Evolutionary conservation across 2,888 invertebrate species (phyloP).

Genomic region (Hedya salicella): DNA sequence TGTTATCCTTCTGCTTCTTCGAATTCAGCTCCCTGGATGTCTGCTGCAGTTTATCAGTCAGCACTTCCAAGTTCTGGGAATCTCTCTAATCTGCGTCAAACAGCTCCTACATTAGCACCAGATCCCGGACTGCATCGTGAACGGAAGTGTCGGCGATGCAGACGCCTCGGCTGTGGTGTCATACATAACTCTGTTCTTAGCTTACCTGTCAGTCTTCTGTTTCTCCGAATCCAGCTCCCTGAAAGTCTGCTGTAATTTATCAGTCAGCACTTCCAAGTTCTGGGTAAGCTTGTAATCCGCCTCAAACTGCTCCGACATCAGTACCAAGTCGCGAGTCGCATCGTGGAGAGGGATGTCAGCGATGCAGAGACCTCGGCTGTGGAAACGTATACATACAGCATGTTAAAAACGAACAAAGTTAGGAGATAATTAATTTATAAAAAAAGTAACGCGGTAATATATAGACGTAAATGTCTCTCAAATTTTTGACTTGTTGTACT

Average conservation of each 20-base stretch:
- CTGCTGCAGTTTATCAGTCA: slow-evolving; percentile 97
- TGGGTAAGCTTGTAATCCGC: slow-evolving; percentile 98
- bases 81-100: slow-evolving; percentile 98
- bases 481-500: no score
- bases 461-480: no score
- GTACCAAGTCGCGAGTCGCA: slow-evolving; percentile 96
- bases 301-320: slow-evolving; percentile 98
- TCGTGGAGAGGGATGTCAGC: slow-evolving; percentile 98
- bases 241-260: slow-evolving; percentile 97
- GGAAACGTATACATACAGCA: slow-evolving; percentile 39
- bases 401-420: no score
- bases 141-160: slow-evolving; percentile 97
- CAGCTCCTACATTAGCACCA: slow-evolving; percentile 97
- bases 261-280: slow-evolving; percentile 96
- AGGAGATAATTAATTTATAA: no score
- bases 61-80: slow-evolving; percentile 95
- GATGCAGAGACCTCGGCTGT: slow-evolving; percentile 94
- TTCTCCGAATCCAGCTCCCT: slow-evolving; percentile 97
- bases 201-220: slow-evolving; percentile 97
- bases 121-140: slow-evolving; percentile 97
- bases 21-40: slow-evolving; percentile 96
- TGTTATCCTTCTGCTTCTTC: slow-evolving; percentile 98
- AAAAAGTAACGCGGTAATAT: no score
- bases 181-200: no score
- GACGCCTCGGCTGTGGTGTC: slow-evolving; percentile 92